A percentile compares a stretch with the other conserved stretches of the same genome.
phyloP scores from a whole-genome alignment of 2,113 vertebrate species.

The Amazona guildingii region DNA sequence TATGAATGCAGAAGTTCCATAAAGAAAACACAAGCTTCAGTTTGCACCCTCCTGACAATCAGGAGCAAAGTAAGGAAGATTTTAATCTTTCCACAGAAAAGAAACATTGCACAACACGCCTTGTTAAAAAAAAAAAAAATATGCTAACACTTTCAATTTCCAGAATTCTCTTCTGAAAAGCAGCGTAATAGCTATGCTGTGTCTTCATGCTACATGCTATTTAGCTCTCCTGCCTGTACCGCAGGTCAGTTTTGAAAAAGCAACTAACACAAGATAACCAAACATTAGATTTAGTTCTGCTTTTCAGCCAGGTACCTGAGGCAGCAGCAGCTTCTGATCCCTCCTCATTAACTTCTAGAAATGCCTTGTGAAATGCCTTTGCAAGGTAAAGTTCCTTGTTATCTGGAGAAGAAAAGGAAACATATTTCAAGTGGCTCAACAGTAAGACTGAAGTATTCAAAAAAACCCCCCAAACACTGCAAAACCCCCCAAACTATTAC shows the following conservation, averaged over 20 bases:
- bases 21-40: background rate
- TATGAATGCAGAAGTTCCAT: background rate
- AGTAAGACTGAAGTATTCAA: background rate
- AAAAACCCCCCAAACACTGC: background rate
- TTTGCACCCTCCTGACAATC: background rate
- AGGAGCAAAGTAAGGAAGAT: background rate
- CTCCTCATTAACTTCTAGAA: constrained; percentile 97
- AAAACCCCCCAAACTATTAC: background rate
- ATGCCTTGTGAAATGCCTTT: constrained; percentile 92
- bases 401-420: constrained; percentile 73
- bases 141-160: background rate
- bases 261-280: constrained; percentile 20
- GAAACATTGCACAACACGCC: background rate
- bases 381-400: constrained; percentile 88
- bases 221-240: background rate
- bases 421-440: background rate
- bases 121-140: background rate
- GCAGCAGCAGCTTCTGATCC: constrained; percentile 93
- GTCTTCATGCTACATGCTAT: background rate
- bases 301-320: constrained; percentile 80
- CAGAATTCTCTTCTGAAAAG: background rate
- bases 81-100: background rate
- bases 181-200: background rate
- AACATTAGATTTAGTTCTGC: constrained; percentile 1
- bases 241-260: background rate